phyloP scores from a whole-genome alignment of 2,797 vertebrate species.

The Merluccius polli region DNA sequence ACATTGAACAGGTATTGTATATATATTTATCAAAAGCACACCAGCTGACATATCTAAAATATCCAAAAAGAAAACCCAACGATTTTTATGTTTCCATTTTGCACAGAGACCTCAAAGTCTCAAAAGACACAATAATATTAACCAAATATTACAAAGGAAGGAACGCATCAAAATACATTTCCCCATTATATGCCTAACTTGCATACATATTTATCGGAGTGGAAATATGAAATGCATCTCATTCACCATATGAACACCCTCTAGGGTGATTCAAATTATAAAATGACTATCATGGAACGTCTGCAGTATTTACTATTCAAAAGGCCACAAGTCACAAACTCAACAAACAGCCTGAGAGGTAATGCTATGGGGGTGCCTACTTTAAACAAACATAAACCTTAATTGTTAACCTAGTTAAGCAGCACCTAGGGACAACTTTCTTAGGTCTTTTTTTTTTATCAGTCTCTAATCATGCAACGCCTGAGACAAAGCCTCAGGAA shows the following conservation, averaged over 20 bases:
- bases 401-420: not conserved
- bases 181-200: conserved; percentile 60
- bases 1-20: conserved; percentile 63
- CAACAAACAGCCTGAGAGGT: conserved; percentile 28
- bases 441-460: not conserved
- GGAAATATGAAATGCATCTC: conserved; percentile 48
- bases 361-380: not conserved
- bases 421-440: not conserved
- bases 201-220: conserved; percentile 69
- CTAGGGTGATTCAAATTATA: not conserved
- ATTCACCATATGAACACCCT: conserved; percentile 28
- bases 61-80: conserved; percentile 57
- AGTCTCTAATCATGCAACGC: conserved; percentile 34
- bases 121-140: conserved; percentile 59
- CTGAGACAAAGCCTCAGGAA: conserved; percentile 34
- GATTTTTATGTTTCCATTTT: conserved; percentile 43
- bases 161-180: conserved; percentile 51
- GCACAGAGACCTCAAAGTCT: conserved; percentile 60
- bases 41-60: conserved; percentile 58
- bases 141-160: conserved; percentile 57
- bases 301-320: conserved; percentile 32
- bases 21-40: conserved; percentile 62
- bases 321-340: conserved; percentile 57
- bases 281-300: not conserved
- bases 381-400: conserved; percentile 30